Conservation (phyloP, 2,113 vertebrate species). For the Gobius niger region DNA sequence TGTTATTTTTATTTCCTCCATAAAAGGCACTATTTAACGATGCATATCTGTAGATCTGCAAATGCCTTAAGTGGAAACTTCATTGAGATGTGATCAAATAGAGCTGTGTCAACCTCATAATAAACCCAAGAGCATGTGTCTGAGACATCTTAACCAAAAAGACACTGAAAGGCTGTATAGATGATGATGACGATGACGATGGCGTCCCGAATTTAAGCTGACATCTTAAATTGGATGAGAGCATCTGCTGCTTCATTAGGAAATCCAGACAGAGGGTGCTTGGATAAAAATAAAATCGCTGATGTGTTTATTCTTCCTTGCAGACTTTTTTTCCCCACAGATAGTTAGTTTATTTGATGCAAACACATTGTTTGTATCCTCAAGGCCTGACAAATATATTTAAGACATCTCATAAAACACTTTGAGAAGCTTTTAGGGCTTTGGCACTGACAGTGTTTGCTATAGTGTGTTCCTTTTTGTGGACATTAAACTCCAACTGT, state of each 20-base stretch:
- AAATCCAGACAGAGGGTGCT: conserved; percentile 45
- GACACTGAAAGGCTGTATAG: conserved; percentile 19
- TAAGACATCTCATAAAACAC: conserved; percentile 20
- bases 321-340: conserved; percentile 31
- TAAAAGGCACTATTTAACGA: background rate
- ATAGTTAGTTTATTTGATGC: conserved; percentile 15
- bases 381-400: conserved; percentile 22
- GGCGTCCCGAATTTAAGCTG: conserved; percentile 22
- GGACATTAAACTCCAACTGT: conserved; percentile 2
- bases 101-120: background rate
- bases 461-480: conserved; percentile 7
- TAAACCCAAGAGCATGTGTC: conserved; percentile 9
- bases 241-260: conserved; percentile 59
- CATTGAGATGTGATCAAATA: background rate
- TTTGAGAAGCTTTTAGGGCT: background rate
- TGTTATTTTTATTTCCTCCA: background rate
- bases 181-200: conserved; percentile 22
- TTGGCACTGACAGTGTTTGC: background rate
- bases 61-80: background rate
- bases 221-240: conserved; percentile 30
- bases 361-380: conserved; percentile 13
- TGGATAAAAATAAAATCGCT: conserved; percentile 24
- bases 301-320: conserved; percentile 24
- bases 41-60: no score
- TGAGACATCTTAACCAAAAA: conserved; percentile 16